These are phyloP conservation scores for Globodera ellingtonae DNA, from an alignment of 1,140 invertebrate species.

Conservation along the genomic window DNA sequence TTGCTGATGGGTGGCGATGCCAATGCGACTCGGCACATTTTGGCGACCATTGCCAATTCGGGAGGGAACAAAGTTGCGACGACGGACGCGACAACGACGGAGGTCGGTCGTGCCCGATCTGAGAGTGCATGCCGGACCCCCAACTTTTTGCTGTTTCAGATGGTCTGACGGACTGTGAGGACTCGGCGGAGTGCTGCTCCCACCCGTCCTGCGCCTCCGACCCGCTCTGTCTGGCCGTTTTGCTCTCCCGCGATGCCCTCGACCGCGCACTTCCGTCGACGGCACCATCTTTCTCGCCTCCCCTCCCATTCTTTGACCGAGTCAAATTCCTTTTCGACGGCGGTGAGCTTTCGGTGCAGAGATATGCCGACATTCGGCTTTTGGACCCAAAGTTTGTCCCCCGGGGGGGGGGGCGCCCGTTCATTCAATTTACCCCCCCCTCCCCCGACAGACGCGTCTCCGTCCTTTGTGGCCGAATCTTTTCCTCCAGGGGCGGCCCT, in stretches of 20 bases:
- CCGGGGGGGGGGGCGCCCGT: no score
- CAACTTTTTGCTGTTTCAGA: conserved; percentile 71
- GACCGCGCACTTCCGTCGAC: conserved; percentile 88
- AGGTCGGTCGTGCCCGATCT: conserved; percentile 71
- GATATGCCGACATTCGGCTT: conserved; percentile 86
- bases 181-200: conserved; percentile 88
- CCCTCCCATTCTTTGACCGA: conserved; percentile 81
- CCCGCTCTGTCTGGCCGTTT: conserved; percentile 41
- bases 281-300: conserved; percentile 77
- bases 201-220: conserved; percentile 77
- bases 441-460: conserved; percentile 79
- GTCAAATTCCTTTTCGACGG: conserved; percentile 98
- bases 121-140: conserved; percentile 53
- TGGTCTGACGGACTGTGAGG: conserved; percentile 91
- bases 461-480: conserved; percentile 88
- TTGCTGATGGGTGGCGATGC: conserved; percentile 79
- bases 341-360: conserved; percentile 81
- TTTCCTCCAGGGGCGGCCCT: conserved; percentile 84
- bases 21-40: conserved; percentile 90
- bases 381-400: conserved; percentile 90
- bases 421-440: background rate
- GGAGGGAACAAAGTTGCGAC: conserved; percentile 80
- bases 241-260: conserved; percentile 84
- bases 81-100: conserved; percentile 93
- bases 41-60: conserved; percentile 84